phyloP scores from a whole-genome alignment of 2,113 vertebrate species.

The Neomonachus schauinslandi region DNA sequence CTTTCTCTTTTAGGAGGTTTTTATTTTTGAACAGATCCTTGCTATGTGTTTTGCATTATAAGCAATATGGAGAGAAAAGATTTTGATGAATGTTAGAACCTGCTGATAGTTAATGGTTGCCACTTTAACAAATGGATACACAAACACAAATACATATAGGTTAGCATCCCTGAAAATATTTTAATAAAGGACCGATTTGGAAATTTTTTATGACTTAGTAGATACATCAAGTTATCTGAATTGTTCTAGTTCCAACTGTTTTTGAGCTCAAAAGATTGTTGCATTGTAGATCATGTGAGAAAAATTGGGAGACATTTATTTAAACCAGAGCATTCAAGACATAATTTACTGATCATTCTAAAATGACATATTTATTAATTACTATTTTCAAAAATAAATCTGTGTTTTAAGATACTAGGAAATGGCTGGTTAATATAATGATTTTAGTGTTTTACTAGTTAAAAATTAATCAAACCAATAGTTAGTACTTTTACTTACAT shows the following conservation, averaged over 20 bases:
- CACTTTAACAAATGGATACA: not conserved
- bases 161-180: not conserved
- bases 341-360: not conserved
- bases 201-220: not conserved
- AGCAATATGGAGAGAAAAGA: not conserved
- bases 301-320: not conserved
- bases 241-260: not conserved
- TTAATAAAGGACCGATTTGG: not conserved
- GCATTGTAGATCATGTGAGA: not conserved
- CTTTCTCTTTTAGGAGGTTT: not conserved
- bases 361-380: not conserved
- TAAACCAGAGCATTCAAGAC: not conserved
- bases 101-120: not conserved
- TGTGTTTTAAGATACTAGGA: not conserved
- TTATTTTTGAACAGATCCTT: constrained; percentile 55
- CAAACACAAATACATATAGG: not conserved
- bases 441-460: not conserved
- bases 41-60: not conserved
- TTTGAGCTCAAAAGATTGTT: not conserved
- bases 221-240: not conserved
- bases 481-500: not conserved
- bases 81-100: not conserved
- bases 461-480: not conserved
- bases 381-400: not conserved
- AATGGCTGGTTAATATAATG: not conserved